These are phyloP conservation scores for Apus apus DNA, from an alignment of 2,113 vertebrate species.

Conservation along the genomic window DNA sequence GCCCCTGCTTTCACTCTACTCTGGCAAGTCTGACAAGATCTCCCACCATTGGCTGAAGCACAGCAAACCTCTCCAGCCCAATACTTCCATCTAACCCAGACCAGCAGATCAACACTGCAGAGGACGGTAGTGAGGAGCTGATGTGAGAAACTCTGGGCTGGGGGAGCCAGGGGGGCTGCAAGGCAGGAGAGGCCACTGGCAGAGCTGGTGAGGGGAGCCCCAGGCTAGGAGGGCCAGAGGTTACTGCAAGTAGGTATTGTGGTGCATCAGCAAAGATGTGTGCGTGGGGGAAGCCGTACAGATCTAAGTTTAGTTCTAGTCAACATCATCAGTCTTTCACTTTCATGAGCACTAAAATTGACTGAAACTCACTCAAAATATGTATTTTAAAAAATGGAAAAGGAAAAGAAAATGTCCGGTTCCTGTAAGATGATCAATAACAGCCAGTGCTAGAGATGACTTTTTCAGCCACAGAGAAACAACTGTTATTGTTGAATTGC, in stretches of 20 bases:
- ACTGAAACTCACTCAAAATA: constrained; percentile 61
- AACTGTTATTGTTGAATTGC: constrained; percentile 71
- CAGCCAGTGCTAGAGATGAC: constrained; percentile 57
- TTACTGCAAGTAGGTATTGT: neutral
- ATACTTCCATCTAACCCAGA: neutral
- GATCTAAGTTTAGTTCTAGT: constrained; percentile 16
- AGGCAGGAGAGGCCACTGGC: neutral
- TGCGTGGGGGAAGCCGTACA: neutral
- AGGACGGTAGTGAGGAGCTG: neutral
- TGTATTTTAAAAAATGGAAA: constrained; percentile 60
- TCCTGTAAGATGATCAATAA: constrained; percentile 65
- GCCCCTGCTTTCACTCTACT: neutral
- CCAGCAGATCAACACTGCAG: neutral
- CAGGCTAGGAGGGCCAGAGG: neutral
- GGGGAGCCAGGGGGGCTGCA: accelerated
- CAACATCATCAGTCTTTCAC: constrained; percentile 37
- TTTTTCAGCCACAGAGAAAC: constrained; percentile 69
- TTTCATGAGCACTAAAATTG: constrained; percentile 56
- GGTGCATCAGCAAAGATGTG: neutral
- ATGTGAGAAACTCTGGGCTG: neutral
- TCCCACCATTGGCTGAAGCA: neutral
- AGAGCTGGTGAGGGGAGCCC: neutral
- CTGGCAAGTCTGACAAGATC: neutral
- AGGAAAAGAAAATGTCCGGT: constrained; percentile 53
- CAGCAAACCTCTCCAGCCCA: neutral